Percentiles rank a stretch among this genome's conserved stretches.
Conservation (phyloP, 2,113 vertebrate genomes). For the Vicugna pacos region DNA sequence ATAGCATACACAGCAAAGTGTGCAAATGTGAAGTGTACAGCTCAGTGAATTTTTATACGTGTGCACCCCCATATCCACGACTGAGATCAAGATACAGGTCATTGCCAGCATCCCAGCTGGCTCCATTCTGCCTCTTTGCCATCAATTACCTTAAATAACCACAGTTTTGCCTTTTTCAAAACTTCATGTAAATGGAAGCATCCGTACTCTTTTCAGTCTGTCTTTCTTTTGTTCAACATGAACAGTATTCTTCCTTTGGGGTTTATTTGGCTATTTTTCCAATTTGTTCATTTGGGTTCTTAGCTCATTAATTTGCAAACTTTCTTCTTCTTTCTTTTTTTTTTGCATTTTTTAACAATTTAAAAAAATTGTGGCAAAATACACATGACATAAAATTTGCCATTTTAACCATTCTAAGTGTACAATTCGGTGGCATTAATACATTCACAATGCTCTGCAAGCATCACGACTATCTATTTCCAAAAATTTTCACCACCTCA, state of each 20-base stretch:
- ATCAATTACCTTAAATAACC: not conserved
- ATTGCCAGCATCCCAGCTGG: not conserved
- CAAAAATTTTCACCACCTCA: not conserved
- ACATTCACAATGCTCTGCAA: not conserved
- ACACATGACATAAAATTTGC: not conserved
- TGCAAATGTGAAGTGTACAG: not conserved
- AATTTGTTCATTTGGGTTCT: not conserved
- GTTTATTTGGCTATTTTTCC: not conserved
- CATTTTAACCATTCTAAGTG: not conserved
- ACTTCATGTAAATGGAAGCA: not conserved
- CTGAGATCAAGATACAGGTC: not conserved
- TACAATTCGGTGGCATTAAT: not conserved
- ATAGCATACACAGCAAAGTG: not conserved
- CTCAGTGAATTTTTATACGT: not conserved
- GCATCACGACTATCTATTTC: not conserved
- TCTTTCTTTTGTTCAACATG: not conserved
- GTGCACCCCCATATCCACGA: not conserved
- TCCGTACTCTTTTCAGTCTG: not conserved
- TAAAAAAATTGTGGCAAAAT: slow-evolving; percentile 3
- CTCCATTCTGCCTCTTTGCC: not conserved
- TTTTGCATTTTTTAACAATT: not conserved
- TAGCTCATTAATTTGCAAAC: not conserved
- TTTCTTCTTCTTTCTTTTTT: not conserved
- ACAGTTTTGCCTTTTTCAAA: not conserved
- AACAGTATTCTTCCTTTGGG: not conserved